phyloP scores from a whole-genome alignment of 2,888 invertebrate species.

The Campopleginae sp. region DNA sequence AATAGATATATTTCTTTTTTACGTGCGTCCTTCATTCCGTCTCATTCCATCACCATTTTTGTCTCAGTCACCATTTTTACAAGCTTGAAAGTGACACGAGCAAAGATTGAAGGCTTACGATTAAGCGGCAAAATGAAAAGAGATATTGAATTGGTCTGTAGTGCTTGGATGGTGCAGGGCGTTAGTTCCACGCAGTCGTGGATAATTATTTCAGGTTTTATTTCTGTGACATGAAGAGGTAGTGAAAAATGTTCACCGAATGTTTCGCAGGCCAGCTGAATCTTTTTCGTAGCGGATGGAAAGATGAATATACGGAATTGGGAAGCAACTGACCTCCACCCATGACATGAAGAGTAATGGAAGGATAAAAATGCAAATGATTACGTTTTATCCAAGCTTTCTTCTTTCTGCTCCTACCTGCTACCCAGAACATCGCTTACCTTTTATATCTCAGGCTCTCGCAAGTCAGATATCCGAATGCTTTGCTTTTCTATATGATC shows the following conservation, averaged over 20 bases:
- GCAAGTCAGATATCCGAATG: slow-evolving; percentile 57
- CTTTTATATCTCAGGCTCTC: slow-evolving; percentile 51
- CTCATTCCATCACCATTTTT: slow-evolving; percentile 28
- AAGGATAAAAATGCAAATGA: slow-evolving; percentile 74
- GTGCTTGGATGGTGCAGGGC: slow-evolving; percentile 34
- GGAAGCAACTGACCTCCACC: slow-evolving; percentile 65
- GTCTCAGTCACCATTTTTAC: slow-evolving; percentile 3
- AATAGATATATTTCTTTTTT: slow-evolving; percentile 34
- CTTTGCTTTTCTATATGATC: slow-evolving; percentile 26
- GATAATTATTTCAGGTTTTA: neutral
- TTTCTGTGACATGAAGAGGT: neutral
- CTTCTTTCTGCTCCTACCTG: slow-evolving; percentile 41
- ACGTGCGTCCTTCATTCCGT: slow-evolving; percentile 14
- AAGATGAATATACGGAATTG: slow-evolving; percentile 39
- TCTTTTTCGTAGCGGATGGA: neutral
- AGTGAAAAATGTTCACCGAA: neutral
- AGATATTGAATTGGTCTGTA: slow-evolving; percentile 66
- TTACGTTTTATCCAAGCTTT: slow-evolving; percentile 62
- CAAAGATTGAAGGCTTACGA: slow-evolving; percentile 66
- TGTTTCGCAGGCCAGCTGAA: slow-evolving; percentile 1
- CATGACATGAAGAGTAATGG: slow-evolving; percentile 72
- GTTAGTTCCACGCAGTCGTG: neutral
- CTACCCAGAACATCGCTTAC: slow-evolving; percentile 25
- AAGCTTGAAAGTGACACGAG: slow-evolving; percentile 44
- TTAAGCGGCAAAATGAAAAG: slow-evolving; percentile 53